Conservation (phyloP, 1,140 invertebrate species). For the Holotrichia oblita region DNA sequence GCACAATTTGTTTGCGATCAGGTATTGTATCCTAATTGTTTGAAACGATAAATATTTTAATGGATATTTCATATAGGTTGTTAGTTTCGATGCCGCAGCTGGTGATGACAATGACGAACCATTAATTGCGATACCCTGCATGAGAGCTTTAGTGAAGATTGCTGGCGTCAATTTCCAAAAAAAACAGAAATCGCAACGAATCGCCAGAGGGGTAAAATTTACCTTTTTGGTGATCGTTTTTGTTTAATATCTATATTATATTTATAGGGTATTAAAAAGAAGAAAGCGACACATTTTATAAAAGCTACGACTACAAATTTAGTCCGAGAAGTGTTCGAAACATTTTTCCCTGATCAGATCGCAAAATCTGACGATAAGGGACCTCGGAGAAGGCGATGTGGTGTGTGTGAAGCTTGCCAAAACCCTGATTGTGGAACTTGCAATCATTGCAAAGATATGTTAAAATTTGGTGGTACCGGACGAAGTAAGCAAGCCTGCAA, state of each 20-base stretch:
- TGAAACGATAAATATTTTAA: background rate
- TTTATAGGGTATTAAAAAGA: conserved; percentile 26
- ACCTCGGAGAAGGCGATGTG: conserved; percentile 74
- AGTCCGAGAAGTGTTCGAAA: conserved; percentile 83
- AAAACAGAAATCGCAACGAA: conserved; percentile 64
- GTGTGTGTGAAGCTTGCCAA: conserved; percentile 92
- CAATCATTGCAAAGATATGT: conserved; percentile 94
- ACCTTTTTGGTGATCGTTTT: background rate
- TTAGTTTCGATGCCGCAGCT: conserved; percentile 75
- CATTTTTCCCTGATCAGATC: conserved; percentile 81
- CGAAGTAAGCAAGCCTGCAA: conserved; percentile 81
- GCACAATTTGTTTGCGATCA: conserved; percentile 89
- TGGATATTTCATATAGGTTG: conserved; percentile 61
- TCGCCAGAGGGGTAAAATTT: conserved; percentile 61
- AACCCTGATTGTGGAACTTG: conserved; percentile 92
- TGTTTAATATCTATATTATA: background rate
- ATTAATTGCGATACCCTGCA: conserved; percentile 79
- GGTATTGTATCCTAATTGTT: conserved; percentile 55
- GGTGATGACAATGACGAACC: conserved; percentile 67
- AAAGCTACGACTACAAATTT: conserved; percentile 86
- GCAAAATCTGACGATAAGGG: conserved; percentile 59
- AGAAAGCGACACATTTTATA: conserved; percentile 64
- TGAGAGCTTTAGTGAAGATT: conserved; percentile 79
- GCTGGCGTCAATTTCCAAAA: conserved; percentile 80
- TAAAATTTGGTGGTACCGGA: conserved; percentile 93